Conservation (phyloP, 2,797 vertebrate genomes). For the Vultur gryphus region DNA sequence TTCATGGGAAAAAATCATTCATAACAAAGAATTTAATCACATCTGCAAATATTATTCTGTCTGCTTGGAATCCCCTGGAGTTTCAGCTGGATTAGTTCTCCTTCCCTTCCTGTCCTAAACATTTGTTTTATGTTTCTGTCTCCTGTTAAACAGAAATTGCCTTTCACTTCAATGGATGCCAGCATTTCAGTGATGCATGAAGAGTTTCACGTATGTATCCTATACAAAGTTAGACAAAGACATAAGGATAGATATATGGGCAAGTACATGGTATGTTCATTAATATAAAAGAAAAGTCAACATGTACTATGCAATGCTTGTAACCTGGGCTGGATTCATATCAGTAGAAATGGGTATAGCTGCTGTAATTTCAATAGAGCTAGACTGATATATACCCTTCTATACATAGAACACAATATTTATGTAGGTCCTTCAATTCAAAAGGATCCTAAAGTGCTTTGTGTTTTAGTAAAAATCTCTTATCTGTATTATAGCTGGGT, state of each 20-base stretch:
- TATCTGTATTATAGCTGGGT: neutral
- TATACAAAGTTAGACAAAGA: neutral
- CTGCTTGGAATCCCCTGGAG: constrained; percentile 32
- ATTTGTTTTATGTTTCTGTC: constrained; percentile 36
- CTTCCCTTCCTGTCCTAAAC: constrained; percentile 42
- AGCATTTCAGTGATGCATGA: neutral
- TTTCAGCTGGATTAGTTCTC: constrained; percentile 48
- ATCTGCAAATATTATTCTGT: constrained; percentile 45
- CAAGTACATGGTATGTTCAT: neutral
- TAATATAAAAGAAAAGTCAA: neutral
- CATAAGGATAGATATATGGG: neutral
- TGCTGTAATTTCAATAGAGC: neutral
- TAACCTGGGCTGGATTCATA: neutral
- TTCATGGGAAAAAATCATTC: neutral
- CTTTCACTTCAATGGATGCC: neutral
- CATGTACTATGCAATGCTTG: neutral
- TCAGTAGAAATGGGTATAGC: neutral
- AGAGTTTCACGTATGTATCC: neutral
- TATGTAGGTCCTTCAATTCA: neutral
- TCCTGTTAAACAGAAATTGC: constrained; percentile 25
- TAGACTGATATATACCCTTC: neutral
- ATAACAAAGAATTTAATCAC: constrained; percentile 20
- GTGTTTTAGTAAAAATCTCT: constrained; percentile 38
- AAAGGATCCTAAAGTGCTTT: constrained; percentile 19
- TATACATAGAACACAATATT: neutral